Conservation (phyloP, 2,797 vertebrate species). For the Enteromius thamalakanensis region DNA sequence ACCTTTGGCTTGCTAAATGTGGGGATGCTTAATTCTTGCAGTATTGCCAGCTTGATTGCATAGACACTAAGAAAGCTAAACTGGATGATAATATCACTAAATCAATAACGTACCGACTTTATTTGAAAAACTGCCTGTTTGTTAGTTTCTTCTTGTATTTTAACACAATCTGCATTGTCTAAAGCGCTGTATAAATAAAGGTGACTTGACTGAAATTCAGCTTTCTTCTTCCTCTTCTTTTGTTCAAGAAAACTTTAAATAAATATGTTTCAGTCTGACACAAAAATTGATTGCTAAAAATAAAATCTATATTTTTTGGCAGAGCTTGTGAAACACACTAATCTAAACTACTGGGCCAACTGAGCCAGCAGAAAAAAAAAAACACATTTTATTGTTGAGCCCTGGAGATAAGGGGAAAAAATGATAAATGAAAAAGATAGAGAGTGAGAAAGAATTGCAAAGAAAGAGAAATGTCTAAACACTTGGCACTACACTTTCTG, state of each 20-base stretch:
- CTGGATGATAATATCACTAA: neutral
- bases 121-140: neutral
- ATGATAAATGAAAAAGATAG: conserved; percentile 27
- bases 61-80: no score
- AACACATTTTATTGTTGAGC: neutral
- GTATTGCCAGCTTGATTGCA: neutral
- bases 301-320: neutral
- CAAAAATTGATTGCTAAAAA: neutral
- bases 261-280: neutral
- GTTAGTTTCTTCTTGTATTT: neutral
- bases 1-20: neutral
- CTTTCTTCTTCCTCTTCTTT: neutral
- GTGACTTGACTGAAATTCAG: neutral
- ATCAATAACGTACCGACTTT: neutral
- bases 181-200: neutral
- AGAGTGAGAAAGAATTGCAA: conserved; percentile 3
- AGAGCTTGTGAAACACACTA: neutral
- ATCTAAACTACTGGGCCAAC: neutral
- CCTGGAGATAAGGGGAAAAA: neutral
- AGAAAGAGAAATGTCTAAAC: conserved; percentile 20
- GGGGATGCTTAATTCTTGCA: neutral
- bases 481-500: neutral
- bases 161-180: neutral
- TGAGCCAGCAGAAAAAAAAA: neutral
- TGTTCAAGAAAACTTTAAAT: neutral